phyloP scores from a whole-genome alignment of 1,140 invertebrate genomes.

The Notospermus geniculatus region DNA sequence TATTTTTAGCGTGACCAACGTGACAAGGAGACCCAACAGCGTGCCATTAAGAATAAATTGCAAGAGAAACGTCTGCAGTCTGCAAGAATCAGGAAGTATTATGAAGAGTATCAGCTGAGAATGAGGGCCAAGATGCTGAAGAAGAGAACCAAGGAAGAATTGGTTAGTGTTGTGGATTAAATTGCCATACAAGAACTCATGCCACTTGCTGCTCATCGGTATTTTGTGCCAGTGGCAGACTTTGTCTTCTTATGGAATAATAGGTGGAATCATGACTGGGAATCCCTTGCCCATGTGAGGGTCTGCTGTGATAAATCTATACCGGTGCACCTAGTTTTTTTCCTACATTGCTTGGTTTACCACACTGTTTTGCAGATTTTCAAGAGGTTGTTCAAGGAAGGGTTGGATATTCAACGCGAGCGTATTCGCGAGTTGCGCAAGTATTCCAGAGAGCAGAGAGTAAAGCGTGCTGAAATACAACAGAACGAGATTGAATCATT shows the following conservation, averaged over 20 bases:
- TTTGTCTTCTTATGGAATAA: too few relatives aligned
- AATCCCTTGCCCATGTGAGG: too few relatives aligned
- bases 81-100: conserved; percentile 47
- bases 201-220: too few relatives aligned
- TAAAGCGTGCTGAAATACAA: conserved; percentile 33
- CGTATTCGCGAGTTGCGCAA: conserved; percentile 49
- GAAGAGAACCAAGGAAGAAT: conserved; percentile 51
- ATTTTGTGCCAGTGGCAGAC: too few relatives aligned
- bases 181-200: too few relatives aligned
- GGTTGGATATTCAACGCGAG: conserved; percentile 54
- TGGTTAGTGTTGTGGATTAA: conserved; percentile 41
- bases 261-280: too few relatives aligned
- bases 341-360: too few relatives aligned
- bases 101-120: conserved; percentile 51
- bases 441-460: conserved; percentile 50
- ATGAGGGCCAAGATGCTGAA: conserved; percentile 51
- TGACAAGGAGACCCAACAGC: conserved; percentile 38
- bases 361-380: conserved; percentile 39
- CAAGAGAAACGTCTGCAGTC: conserved; percentile 51
- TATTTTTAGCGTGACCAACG: conserved; percentile 44
- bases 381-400: conserved; percentile 51
- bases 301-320: too few relatives aligned
- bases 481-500: conserved; percentile 51
- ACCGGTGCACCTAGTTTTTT: too few relatives aligned
- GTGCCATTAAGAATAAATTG: conserved; percentile 38